Percentiles rank a stretch among this genome's conserved stretches.
Conservation (phyloP, 2,113 vertebrate species). For the Tachycineta bicolor region DNA sequence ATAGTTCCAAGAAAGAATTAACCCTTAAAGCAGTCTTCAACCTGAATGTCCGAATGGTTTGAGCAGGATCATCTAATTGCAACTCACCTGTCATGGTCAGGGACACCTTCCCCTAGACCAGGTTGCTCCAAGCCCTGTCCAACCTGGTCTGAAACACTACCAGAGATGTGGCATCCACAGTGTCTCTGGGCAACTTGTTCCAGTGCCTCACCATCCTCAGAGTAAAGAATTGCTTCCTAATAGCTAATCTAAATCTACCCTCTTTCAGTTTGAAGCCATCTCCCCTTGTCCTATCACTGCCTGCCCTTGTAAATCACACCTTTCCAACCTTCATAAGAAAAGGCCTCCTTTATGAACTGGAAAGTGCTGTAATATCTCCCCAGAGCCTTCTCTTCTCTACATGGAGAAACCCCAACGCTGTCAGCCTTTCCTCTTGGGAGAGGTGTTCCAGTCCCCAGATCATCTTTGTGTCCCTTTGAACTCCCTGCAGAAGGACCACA, state of each 20-base stretch:
- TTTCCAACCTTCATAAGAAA: not conserved
- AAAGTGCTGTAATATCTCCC: not conserved
- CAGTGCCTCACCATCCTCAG: not conserved
- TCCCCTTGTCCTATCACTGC: not conserved
- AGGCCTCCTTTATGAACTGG: not conserved
- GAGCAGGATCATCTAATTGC: not conserved
- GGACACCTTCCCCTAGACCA: not conserved
- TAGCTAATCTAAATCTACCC: not conserved
- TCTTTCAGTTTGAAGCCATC: not conserved
- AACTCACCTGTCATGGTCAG: not conserved
- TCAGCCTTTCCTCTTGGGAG: not conserved
- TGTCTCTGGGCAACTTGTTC: not conserved
- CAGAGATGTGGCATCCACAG: not conserved
- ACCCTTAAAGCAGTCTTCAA: not conserved
- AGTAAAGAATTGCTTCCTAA: not conserved
- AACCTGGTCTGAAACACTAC: not conserved
- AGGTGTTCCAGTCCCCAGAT: not conserved
- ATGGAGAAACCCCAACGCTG: fast-evolving
- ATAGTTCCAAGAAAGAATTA: not conserved
- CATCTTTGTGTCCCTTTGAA: not conserved
- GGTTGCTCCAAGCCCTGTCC: not conserved
- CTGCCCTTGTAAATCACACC: not conserved
- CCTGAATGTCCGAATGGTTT: not conserved
- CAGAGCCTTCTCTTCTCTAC: not conserved
- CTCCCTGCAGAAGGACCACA: not conserved